A percentile compares a stretch with the other conserved stretches of the same genome.
phyloP scores from a whole-genome alignment of 2,113 vertebrate genomes.

The Atrichornis clamosus region DNA sequence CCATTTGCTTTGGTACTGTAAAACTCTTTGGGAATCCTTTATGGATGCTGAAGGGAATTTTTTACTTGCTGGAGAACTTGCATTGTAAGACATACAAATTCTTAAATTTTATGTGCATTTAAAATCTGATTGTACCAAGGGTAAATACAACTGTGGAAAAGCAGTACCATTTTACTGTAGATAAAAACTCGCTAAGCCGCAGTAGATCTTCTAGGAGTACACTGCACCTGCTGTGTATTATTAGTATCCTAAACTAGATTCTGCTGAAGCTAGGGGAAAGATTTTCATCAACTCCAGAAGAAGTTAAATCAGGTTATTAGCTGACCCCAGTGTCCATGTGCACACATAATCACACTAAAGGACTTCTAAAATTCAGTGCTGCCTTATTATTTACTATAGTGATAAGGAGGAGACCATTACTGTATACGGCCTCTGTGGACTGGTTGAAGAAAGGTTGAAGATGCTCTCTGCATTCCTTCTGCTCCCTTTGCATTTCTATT shows the following conservation, averaged over 20 bases:
- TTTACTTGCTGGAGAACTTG: not conserved
- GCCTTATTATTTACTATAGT: not conserved
- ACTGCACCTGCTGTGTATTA: not conserved
- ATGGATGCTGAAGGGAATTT: not conserved
- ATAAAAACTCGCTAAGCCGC: not conserved
- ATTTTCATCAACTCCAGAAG: not conserved
- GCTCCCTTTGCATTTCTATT: not conserved
- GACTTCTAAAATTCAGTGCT: not conserved
- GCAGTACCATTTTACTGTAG: not conserved
- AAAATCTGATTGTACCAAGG: not conserved
- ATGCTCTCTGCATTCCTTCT: not conserved
- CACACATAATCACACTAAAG: accelerated
- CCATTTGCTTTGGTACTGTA: not conserved
- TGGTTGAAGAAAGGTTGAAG: not conserved
- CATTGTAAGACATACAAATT: not conserved
- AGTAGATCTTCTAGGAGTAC: not conserved
- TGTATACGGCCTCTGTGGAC: not conserved
- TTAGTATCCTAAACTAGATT: not conserved
- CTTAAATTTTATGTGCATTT: not conserved
- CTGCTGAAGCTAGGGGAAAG: not conserved
- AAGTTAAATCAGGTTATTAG: not conserved
- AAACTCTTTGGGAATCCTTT: not conserved
- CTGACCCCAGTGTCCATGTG: not conserved
- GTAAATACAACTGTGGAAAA: not conserved
- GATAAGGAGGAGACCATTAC: not conserved